Base-by-base conservation (phyloP, 1,140 invertebrate species). In the Helicoverpa zea region DNA sequence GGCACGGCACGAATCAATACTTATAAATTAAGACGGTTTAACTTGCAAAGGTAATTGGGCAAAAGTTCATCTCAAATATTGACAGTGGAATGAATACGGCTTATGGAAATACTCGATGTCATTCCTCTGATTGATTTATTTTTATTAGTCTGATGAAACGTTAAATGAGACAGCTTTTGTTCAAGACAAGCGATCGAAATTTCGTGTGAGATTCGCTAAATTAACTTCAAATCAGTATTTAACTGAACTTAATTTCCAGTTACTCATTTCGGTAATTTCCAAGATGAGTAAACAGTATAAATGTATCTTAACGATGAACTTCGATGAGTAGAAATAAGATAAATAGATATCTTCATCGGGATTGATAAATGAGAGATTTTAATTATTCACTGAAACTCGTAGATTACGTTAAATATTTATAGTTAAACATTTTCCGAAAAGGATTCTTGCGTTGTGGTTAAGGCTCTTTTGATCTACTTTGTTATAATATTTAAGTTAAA, bases 21-120 rank as follows among this genome's bases (percentile, higher is more conserved):
- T 92, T 93, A 90, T 91, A 90, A 92, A 93, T 92, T 92, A 90
- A 93, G 91, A 92, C 84, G 87, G 86, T 90, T 92, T 87, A 90
- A 90, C 88, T 91, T 81, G 87, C 86, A 84, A 87, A 90, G 91
- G 88, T 92, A 93, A 93, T 91, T 91, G 89, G 86, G 88, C 86
- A 87, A 89, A 92, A 92, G 91, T 91, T 94, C 88, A 89, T 88
- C 86, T 86, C 83, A 89, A 92, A 92, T 92, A 92, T 91, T 91
- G 88, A 89, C 87, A 86, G 79, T 84, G 80, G 75, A 63, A 84
- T 86, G 81, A 52, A 70, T 30, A 13, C 18, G 66, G 49, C 66
- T 70, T 52, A 70, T 52, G 14, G 23, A 70, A 70, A 70, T 70
- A 70, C 52, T 66, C n/a, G 35, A 49, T 64, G 61, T 64, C 30